Evolutionary conservation across 2,113 vertebrate genomes (phyloP), one percentile per base, ranked within the genome.

Genomic region (Podarcis raffonei): DNA sequence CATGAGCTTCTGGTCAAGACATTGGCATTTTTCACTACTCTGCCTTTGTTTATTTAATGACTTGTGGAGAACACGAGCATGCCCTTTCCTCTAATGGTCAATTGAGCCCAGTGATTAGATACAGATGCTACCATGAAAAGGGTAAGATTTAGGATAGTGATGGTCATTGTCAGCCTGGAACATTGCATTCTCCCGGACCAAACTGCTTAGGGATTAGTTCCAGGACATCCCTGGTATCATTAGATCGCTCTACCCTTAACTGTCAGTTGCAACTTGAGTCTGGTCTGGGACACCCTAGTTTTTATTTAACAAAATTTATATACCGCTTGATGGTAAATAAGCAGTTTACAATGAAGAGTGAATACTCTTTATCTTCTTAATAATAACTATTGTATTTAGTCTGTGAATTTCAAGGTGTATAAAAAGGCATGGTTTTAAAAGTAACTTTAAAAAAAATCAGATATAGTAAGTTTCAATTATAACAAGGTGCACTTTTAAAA

Each of bases 11-110:
- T 82, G 23, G 53, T 37, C 35, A 66, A 72, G 78, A 62, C 77
- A 65, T 72, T 90, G 84, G 65, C 32, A n/a, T 84, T 91, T 90
- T 87, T 25, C 18, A 25, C 12, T 20, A 66, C 11, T 69, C 89
- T 91, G 74, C 69, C 32, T 88, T 2, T 68, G 0, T 0, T 0
- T 78, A 37, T 0, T 87, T 93, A 89, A 0, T 87, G 66, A 87
- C 32, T 85, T 12, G 80, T 88, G 8, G 1, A 71, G 15, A 81
- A 71, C 16, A 69, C 35, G 6, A 37, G 25, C 62, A 76, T 77
- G 39, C 13, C 71, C 12, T 86, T 86, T 68, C 27, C 7, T 78
- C 27, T 72, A 71, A 30, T 87, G 66, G 62, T 71, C 18, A 71
- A 42, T 62, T 83, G 23, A 48, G 9, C 18, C 59, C 18, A 78